Percentiles rank a stretch among this genome's conserved stretches.
phyloP scores from a whole-genome alignment of 1,140 invertebrate genomes.

The Chironomus striatipennis region DNA sequence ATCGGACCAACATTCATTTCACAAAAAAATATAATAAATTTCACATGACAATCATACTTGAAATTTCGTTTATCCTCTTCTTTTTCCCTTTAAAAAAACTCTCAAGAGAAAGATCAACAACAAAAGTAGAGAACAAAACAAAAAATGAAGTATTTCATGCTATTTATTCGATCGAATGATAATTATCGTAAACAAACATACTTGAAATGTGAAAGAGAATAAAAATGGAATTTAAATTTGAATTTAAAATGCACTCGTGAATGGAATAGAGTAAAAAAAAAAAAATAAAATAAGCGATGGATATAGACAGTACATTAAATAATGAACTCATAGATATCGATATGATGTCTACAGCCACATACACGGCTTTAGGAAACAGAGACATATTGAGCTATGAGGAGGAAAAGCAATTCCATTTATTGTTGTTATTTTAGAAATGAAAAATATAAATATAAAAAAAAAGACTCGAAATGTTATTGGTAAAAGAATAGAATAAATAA shows the following conservation, averaged over 20 bases:
- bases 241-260: conserved; percentile 2
- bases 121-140: not conserved
- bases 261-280: not conserved
- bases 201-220: not conserved
- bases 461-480: conserved; percentile 1
- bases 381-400: not conserved
- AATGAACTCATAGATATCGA: not conserved
- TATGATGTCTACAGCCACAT: too few species aligned
- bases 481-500: not conserved
- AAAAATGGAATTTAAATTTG: conserved; percentile 5
- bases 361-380: too few species aligned
- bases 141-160: not conserved
- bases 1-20: too few species aligned
- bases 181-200: conserved; percentile 18
- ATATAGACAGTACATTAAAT: not conserved
- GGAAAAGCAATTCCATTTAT: not conserved
- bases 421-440: not conserved
- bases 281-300: too few species aligned
- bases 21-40: too few species aligned
- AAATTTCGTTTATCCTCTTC: too few species aligned
- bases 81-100: too few species aligned
- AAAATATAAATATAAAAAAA: too few species aligned
- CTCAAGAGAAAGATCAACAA: not conserved
- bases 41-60: too few species aligned
- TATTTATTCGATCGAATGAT: conserved; percentile 21